Evolutionary conservation across 92 coral and sea anemone genomes (phyloP).

Genomic region (Porites rus): DNA sequence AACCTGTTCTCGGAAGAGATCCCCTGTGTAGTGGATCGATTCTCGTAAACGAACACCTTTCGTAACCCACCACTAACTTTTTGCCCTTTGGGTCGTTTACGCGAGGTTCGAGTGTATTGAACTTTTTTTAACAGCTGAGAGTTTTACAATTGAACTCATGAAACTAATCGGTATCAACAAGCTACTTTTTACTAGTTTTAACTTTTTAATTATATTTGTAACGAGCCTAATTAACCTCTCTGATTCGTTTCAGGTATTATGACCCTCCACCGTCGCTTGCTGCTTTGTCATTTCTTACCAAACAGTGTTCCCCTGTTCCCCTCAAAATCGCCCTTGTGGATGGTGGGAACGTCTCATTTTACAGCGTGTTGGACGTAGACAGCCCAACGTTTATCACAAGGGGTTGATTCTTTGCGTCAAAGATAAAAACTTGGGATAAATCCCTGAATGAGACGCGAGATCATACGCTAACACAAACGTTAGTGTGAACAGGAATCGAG

Average conservation of each 20-base stretch:
- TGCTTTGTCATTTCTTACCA: slow-evolving; percentile 58
- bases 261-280: slow-evolving; percentile 86
- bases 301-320: slow-evolving; percentile 80
- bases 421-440: neutral
- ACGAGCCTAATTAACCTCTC: neutral
- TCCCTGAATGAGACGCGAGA: neutral
- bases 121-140: too few species aligned
- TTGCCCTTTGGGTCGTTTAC: too few species aligned
- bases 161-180: neutral
- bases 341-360: slow-evolving; percentile 84
- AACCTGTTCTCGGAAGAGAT: too few species aligned
- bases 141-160: too few species aligned
- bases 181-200: neutral
- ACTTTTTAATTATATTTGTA: too few species aligned
- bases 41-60: too few species aligned
- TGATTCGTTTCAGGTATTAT: slow-evolving; percentile 69
- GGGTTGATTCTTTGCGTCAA: neutral
- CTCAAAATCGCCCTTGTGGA: slow-evolving; percentile 89
- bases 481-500: too few species aligned
- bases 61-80: too few species aligned
- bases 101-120: too few species aligned
- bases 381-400: slow-evolving; percentile 67
- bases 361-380: slow-evolving; percentile 85
- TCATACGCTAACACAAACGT: neutral
- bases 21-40: too few species aligned